A percentile compares a stretch with the other conserved stretches of the same genome.
Evolutionary conservation across 2,888 invertebrate species (phyloP).

Genomic region (Euplexia lucipara): DNA sequence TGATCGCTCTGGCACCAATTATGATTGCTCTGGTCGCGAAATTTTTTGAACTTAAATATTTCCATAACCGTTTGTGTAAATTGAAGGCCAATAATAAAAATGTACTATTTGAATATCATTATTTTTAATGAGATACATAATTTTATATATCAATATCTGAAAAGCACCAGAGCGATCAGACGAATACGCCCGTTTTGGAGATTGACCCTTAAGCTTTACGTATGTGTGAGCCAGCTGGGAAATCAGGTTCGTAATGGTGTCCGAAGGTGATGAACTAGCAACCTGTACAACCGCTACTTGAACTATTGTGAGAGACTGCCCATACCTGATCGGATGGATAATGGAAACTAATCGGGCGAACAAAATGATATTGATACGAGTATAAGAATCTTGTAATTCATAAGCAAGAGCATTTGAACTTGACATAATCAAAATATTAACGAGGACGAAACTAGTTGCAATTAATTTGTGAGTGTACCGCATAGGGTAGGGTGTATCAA

Average conservation of each 20-base stretch:
- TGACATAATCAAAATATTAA: constrained; percentile 69
- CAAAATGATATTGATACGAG: constrained; percentile 2
- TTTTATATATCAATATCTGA: too few species aligned
- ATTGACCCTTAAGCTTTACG: too few species aligned
- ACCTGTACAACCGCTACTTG: constrained; percentile 67
- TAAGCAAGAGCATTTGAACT: constrained; percentile 43
- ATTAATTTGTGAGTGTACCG: constrained; percentile 77
- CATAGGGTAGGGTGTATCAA: constrained; percentile 77
- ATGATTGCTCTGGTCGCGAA: too few species aligned
- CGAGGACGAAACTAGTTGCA: constrained; percentile 79
- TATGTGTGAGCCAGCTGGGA: constrained; percentile 45
- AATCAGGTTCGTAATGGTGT: constrained; percentile 63
- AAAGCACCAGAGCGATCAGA: too few species aligned
- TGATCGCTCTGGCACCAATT: too few species aligned
- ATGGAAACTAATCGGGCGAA: constrained; percentile 43
- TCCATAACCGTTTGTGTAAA: too few species aligned
- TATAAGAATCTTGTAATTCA: constrained; percentile 6
- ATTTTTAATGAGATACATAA: too few species aligned
- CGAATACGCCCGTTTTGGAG: too few species aligned
- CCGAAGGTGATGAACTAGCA: constrained; percentile 64
- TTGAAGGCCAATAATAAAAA: too few species aligned
- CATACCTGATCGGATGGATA: constrained; percentile 36
- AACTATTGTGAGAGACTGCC: constrained; percentile 59
- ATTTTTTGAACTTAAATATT: too few species aligned
- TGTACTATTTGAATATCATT: too few species aligned